These are phyloP conservation scores for Champsocephalus gunnari DNA, from an alignment of 2,797 vertebrate genomes.

Conservation along the genomic window DNA sequence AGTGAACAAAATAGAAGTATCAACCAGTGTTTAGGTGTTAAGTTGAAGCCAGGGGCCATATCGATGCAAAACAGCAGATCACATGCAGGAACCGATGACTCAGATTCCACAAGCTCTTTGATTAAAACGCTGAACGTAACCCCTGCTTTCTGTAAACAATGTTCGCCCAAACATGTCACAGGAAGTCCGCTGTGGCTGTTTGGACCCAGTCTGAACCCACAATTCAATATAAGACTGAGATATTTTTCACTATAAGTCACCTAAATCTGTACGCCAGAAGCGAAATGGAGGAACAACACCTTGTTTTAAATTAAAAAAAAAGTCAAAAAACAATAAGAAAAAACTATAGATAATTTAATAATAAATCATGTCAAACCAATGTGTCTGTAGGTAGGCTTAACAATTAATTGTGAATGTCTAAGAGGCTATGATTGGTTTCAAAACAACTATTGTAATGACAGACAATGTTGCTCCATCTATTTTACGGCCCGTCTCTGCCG, in stretches of 20 bases:
- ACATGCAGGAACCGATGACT: constrained; percentile 55
- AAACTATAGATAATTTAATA: neutral
- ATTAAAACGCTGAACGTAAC: constrained; percentile 35
- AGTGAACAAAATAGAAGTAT: neutral
- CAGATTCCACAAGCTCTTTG: constrained; percentile 37
- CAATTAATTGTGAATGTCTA: constrained; percentile 1
- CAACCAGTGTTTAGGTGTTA: constrained; percentile 13
- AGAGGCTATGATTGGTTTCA: constrained; percentile 42
- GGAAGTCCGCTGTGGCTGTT: constrained; percentile 39
- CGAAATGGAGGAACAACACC: neutral
- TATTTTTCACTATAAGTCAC: neutral
- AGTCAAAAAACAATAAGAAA: neutral
- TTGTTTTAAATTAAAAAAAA: neutral
- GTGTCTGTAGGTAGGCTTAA: constrained; percentile 1
- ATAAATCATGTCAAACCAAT: constrained; percentile 16
- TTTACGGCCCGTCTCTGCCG: constrained; percentile 67
- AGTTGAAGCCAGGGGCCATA: constrained; percentile 32
- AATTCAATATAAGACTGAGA: constrained; percentile 6
- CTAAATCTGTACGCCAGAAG: neutral
- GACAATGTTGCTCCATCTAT: constrained; percentile 73
- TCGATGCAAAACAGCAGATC: constrained; percentile 20
- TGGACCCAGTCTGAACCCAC: constrained; percentile 11
- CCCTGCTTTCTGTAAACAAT: constrained; percentile 55
- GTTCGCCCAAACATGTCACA: constrained; percentile 27
- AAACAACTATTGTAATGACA: constrained; percentile 68